Evolutionary conservation across 2,113 vertebrate species (phyloP).

Genomic region (Pantherophis guttatus): DNA sequence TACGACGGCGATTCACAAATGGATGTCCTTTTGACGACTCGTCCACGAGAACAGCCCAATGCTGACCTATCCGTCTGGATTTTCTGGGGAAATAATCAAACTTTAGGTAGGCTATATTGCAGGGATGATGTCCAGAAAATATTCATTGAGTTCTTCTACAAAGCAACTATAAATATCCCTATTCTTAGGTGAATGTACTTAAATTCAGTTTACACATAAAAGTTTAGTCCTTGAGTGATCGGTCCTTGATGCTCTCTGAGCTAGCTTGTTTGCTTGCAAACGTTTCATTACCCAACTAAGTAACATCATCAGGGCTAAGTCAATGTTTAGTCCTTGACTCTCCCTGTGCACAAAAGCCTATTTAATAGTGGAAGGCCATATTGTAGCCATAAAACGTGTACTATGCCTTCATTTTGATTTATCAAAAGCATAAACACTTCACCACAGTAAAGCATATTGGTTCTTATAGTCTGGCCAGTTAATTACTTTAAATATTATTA

Average conservation of each 20-base stretch:
- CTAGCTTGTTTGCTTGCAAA: too few relatives aligned
- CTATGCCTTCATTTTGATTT: not conserved
- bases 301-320: too few relatives aligned
- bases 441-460: not conserved
- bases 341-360: not conserved
- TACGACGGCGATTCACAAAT: constrained; percentile 97
- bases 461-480: not conserved
- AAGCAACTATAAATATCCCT: not conserved
- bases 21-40: constrained; percentile 89
- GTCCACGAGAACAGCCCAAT: constrained; percentile 33
- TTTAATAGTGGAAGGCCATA: not conserved
- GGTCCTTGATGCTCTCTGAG: too few relatives aligned
- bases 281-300: too few relatives aligned
- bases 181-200: not conserved
- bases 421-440: not conserved
- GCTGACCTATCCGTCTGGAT: constrained; percentile 72
- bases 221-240: not conserved
- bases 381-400: not conserved
- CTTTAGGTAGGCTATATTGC: constrained; percentile 76
- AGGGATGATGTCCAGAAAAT: not conserved
- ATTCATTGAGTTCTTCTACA: not conserved
- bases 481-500: not conserved
- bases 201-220: not conserved
- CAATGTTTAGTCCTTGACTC: not conserved
- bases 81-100: constrained; percentile 95